Conservation (phyloP, 2,113 vertebrate species). For the Aleadryas rufinucha region DNA sequence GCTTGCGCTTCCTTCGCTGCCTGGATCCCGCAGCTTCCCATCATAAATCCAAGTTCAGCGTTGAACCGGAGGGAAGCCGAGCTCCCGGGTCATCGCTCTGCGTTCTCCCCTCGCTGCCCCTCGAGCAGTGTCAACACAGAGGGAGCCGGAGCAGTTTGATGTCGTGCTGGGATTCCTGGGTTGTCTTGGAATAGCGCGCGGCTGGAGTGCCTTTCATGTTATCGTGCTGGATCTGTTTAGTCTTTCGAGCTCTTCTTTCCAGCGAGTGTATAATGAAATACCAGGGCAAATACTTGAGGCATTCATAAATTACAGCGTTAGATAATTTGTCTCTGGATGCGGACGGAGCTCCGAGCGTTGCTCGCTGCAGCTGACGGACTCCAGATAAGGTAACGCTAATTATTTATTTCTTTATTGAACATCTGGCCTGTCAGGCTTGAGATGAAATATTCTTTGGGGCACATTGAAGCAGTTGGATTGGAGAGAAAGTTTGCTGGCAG, state of each 20-base stretch:
- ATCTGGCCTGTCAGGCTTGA: neutral
- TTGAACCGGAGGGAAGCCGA: neutral
- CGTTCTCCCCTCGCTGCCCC: neutral
- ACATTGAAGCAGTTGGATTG: neutral
- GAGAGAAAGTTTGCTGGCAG: neutral
- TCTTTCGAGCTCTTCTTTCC: neutral
- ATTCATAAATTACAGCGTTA: neutral
- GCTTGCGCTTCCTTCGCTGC: neutral
- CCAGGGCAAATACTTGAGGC: neutral
- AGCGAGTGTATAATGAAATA: neutral
- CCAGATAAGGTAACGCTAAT: constrained; percentile 27
- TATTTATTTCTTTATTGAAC: constrained; percentile 2
- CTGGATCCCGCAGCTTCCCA: neutral
- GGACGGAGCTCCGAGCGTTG: neutral
- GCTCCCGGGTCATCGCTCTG: neutral
- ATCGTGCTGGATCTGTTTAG: constrained; percentile 15
- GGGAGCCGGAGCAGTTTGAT: neutral
- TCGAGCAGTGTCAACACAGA: neutral
- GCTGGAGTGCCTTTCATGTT: constrained; percentile 7
- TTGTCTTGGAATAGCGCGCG: neutral
- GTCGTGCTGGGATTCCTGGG: neutral
- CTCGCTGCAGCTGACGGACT: neutral
- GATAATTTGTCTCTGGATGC: neutral
- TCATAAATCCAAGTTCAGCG: neutral
- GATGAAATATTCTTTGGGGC: neutral